Conservation (phyloP, 2,797 vertebrate species). For the Helostoma temminkii region DNA sequence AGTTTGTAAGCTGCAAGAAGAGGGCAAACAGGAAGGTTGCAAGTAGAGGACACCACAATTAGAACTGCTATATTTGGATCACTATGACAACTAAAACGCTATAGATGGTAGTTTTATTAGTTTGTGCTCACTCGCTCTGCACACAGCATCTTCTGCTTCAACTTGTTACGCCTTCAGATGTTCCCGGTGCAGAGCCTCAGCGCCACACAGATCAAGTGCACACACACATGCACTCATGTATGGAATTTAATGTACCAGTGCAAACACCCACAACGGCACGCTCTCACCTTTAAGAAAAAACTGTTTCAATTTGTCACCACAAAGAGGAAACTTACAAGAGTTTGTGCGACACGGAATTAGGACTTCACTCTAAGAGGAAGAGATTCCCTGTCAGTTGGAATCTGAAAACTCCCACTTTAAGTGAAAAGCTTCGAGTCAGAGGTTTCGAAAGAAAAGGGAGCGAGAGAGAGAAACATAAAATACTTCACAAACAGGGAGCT, state of each 20-base stretch:
- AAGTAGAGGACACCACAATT: slow-evolving; percentile 42
- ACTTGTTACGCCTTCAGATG: slow-evolving; percentile 70
- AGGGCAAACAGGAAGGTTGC: slow-evolving; percentile 50
- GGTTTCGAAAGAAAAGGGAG: slow-evolving; percentile 3
- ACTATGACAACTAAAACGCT: slow-evolving; percentile 72
- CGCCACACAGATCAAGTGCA: slow-evolving; percentile 30
- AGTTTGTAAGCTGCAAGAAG: slow-evolving; percentile 10
- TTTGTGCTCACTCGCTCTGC: slow-evolving; percentile 51
- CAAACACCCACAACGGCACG: slow-evolving; percentile 33
- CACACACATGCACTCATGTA: slow-evolving; percentile 46
- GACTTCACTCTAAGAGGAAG: slow-evolving; percentile 34
- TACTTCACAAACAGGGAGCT: slow-evolving; percentile 25
- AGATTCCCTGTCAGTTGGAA: slow-evolving; percentile 37
- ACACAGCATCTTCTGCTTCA: slow-evolving; percentile 58
- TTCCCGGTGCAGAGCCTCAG: slow-evolving; percentile 47
- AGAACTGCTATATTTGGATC: slow-evolving; percentile 62
- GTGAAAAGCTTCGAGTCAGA: slow-evolving; percentile 24
- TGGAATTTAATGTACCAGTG: slow-evolving; percentile 39
- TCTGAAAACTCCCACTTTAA: slow-evolving; percentile 22
- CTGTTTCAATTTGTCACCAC: slow-evolving; percentile 2
- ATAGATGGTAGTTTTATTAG: slow-evolving; percentile 69
- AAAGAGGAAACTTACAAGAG: slow-evolving; percentile 40
- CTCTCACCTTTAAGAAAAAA: slow-evolving; percentile 12
- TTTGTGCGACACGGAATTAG: slow-evolving; percentile 23
- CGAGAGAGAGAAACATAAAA: slow-evolving; percentile 7